Percentiles rank a stretch among this genome's conserved stretches.
Conservation (phyloP, 2,888 invertebrate species). For the Malacosoma neustria region DNA sequence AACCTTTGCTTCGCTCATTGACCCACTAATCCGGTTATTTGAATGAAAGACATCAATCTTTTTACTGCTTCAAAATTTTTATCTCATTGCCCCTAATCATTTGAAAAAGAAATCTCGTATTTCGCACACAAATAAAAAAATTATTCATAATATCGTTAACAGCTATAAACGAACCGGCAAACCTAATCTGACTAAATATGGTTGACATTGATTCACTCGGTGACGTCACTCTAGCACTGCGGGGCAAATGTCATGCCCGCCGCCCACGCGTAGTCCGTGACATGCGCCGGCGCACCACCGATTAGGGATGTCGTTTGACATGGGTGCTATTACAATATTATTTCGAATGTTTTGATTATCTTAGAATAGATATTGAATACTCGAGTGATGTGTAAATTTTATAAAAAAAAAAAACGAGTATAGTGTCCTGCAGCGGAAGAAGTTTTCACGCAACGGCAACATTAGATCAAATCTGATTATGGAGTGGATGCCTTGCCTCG, state of each 20-base stretch:
- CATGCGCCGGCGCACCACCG: slow-evolving; percentile 20
- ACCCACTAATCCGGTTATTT: not conserved
- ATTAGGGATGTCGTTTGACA: slow-evolving; percentile 12
- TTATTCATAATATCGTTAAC: not conserved
- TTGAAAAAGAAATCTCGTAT: not conserved
- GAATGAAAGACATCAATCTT: not conserved
- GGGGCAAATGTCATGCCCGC: slow-evolving; percentile 59
- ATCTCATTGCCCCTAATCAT: not conserved
- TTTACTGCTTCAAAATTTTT: not conserved
- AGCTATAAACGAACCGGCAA: not conserved
- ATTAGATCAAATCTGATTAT: no score
- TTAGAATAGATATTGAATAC: no score
- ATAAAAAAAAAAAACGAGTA: no score
- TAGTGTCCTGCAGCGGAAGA: no score
- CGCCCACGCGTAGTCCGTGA: slow-evolving; percentile 46
- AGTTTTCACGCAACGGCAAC: no score
- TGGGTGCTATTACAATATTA: no score
- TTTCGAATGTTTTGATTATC: no score
- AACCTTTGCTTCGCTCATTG: no score
- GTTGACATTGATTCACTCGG: slow-evolving; percentile 29
- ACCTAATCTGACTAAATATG: not conserved
- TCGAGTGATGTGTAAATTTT: no score
- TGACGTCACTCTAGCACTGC: slow-evolving; percentile 49
- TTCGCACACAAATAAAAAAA: not conserved
- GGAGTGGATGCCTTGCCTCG: no score